Base-by-base conservation (phyloP, 2,888 invertebrate species). In the Agrotis clavis region DNA sequence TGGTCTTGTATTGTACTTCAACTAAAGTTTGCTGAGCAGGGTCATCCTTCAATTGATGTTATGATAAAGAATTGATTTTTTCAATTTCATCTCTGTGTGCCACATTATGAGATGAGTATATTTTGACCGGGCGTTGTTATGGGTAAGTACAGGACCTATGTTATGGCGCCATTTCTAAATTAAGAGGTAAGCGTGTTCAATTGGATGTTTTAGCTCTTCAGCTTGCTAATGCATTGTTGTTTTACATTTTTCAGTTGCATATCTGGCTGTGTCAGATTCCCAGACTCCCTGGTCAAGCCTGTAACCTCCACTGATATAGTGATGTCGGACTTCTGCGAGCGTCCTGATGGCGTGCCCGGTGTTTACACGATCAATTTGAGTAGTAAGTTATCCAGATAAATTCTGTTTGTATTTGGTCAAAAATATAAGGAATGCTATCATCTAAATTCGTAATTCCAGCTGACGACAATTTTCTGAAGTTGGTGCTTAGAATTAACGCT, bases 211-310 rank as follows among this genome's bases (percentile, higher is more conserved):
- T 41, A 41, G 41, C 7, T 35, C 7, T 35, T 35, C 35, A 35
- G 6, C 41, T 41, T 41, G 41, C 13, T 57, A 63, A 53, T 41
- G 3, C 16, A 45, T 21, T 48, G 16, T 21, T 18, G 16, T 19
- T 60, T 48, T 41, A 0, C 87, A 97, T 19, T 60, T 48, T 41
- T 0, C 87, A 97, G 97, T 73, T 93, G 97, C 61, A 93, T 96
- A 79, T 96, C 94, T 65, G 97, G 97, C 0, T 95, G 92, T 67
- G 93, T 97, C 4, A 91, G 97, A 65, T 90, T 94, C 19, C 96
- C 96, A 0, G 92, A 95, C 82, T 96, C 89, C 56, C 82, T 86
- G 1, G 88, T 96, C 2, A 82, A 88, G 30, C 89, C 92, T 5
- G 94, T 97, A 51, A 93, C 93, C 9, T 89, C 91, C 25, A 94